Base-by-base conservation (phyloP, 2,113 vertebrate genomes). In the Pycnonotus jocosus region DNA sequence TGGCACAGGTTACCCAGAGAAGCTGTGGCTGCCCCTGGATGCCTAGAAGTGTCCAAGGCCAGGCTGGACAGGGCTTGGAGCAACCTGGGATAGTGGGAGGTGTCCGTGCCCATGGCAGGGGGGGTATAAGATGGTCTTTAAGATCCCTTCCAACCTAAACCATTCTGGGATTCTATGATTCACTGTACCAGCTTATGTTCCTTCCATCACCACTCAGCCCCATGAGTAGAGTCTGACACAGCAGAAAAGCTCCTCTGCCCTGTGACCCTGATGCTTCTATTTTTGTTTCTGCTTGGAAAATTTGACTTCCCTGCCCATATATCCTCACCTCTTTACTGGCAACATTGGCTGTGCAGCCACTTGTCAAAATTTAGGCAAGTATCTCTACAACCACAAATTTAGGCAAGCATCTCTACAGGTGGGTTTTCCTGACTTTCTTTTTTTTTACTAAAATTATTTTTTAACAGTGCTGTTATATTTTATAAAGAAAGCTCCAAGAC, bases 151-250 rank as follows among this genome's bases (percentile, higher is more conserved):
- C 48, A 71, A 42, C 13, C 30, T 40, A 71, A 64, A 71, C 31
- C 35, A 64, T 56, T 54, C 48, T 35, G 40, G 25, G 44, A 68
- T 56, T 64, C 69, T 64, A 3, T 31, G 37, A 60, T 47, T 71
- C 48, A 71, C 57, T 71, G 40, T 62, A 40, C 16, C 24, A n/a
- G 48, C n/a, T 47, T 47, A 79, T 40, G 48, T 30, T 87, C 48
- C n/a, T 20, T 54, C 65, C 27, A 40, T 25, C 62, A 53, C 62
- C 2, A 2, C 53, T 88, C 15, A 42, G 62, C 37, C 27, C 35
- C 2, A 3, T n/a, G 60, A 61, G 35, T 1, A 0, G 37, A 66
- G 11, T 17, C 31, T 58, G 73, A 93, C 4, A 2, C 0, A 7
- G 38, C 60, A 66, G 42, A 57, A 86, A 61, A 83, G 61, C 42